A percentile compares a stretch with the other conserved stretches of the same genome.
Conservation (phyloP, 30 jellyfish, hydroid and myxozoan genomes). For the Clytia hemisphaerica region DNA sequence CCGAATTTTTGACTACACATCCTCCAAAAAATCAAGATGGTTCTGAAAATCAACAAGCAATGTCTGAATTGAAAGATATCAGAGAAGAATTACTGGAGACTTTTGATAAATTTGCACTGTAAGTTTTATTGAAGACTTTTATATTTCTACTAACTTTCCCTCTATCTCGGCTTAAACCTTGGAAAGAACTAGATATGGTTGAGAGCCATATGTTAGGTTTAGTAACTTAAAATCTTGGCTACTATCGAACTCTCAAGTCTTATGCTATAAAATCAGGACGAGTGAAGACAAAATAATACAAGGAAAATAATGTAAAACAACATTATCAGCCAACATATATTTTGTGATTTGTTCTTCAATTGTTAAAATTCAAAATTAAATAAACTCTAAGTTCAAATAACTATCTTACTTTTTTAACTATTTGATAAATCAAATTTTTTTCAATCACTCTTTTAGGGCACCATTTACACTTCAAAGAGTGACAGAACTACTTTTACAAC, state of each 20-base stretch:
- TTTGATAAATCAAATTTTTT: not conserved
- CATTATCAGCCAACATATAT: no score
- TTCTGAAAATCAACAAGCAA: slow-evolving; percentile 34
- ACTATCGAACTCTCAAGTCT: no score
- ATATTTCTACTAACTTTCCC: no score
- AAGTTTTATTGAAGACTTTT: slow-evolving; percentile 10
- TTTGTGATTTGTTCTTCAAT: not conserved
- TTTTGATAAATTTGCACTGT: slow-evolving; percentile 48
- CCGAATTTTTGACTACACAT: slow-evolving; percentile 16
- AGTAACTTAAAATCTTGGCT: no score
- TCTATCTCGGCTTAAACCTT: no score
- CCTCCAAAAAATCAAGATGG: slow-evolving; percentile 55
- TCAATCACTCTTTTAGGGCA: slow-evolving; percentile 51
- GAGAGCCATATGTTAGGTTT: no score
- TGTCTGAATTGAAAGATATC: slow-evolving; percentile 35
- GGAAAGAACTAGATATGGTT: no score
- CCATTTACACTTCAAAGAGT: slow-evolving; percentile 83
- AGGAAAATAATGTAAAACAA: no score
- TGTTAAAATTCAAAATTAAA: not conserved
- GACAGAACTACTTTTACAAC: slow-evolving; percentile 62
- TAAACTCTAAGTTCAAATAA: no score
- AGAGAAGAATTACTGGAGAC: slow-evolving; percentile 31
- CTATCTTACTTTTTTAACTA: no score
- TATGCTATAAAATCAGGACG: no score
- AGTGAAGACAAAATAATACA: no score